These are phyloP conservation scores for Cygnus buccinator DNA, from an alignment of 2,113 vertebrate species.

Conservation along the genomic window DNA sequence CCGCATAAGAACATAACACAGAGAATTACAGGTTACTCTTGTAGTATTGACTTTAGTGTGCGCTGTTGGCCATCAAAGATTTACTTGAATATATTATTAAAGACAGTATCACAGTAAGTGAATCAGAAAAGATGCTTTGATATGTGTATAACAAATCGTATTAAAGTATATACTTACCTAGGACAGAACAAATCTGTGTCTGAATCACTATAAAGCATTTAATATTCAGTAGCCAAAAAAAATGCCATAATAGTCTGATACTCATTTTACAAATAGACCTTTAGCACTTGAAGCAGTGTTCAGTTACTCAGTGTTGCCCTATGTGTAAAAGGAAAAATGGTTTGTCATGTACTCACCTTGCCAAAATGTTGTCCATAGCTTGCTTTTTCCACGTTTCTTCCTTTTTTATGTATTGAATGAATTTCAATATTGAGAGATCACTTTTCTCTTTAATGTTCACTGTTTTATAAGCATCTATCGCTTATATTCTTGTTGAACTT, in stretches of 20 bases:
- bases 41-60: not conserved
- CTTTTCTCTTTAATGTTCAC: not conserved
- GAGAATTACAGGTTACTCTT: not conserved
- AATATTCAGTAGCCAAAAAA: not conserved
- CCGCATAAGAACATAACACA: not conserved
- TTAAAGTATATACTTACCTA: not conserved
- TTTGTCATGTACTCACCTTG: not conserved
- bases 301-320: not conserved
- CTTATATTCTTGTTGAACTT: conserved; percentile 5
- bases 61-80: not conserved
- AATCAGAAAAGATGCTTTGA: conserved; percentile 15
- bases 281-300: not conserved
- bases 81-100: conserved; percentile 2
- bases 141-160: not conserved
- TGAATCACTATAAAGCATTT: not conserved
- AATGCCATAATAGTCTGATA: not conserved
- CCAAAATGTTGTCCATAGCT: not conserved
- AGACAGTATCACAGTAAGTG: not conserved
- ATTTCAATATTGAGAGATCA: not conserved
- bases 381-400: not conserved
- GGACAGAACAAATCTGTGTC: not conserved
- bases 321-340: not conserved
- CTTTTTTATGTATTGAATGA: not conserved
- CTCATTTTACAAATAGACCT: conserved; percentile 28
- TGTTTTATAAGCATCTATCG: not conserved